phyloP scores from a whole-genome alignment of 1,140 invertebrate species.

The Olivierus martensii region DNA sequence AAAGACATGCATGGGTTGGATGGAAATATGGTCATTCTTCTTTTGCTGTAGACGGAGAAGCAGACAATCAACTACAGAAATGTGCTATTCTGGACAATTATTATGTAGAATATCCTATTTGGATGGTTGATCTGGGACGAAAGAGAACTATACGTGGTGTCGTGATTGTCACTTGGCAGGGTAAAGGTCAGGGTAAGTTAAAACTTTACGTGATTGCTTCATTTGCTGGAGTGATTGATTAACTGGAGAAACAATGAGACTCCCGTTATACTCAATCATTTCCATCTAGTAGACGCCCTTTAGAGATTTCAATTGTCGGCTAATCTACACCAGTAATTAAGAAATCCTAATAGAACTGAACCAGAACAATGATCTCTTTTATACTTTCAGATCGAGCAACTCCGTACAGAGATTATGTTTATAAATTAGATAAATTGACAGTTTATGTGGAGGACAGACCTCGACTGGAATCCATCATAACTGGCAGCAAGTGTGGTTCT shows the following conservation, averaged over 20 bases:
- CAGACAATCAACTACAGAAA: slow-evolving; percentile 29
- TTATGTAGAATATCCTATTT: slow-evolving; percentile 39
- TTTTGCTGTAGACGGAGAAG: slow-evolving; percentile 32
- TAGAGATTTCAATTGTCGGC: too few species aligned
- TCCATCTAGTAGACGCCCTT: too few species aligned
- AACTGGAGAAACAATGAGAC: too few species aligned
- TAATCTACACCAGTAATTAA: too few species aligned
- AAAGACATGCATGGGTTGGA: slow-evolving; percentile 34
- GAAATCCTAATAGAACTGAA: too few species aligned
- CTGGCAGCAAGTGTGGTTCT: slow-evolving; percentile 35
- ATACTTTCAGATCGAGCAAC: slow-evolving; percentile 29
- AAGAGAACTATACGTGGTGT: slow-evolving; percentile 32
- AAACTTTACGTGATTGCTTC: neutral
- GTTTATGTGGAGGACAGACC: slow-evolving; percentile 38
- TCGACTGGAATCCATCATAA: slow-evolving; percentile 24
- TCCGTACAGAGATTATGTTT: slow-evolving; percentile 35
- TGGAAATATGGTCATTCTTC: slow-evolving; percentile 32
- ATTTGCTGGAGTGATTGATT: too few species aligned
- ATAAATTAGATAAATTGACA: slow-evolving; percentile 38
- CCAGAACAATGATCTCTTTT: too few species aligned
- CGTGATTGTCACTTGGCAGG: slow-evolving; percentile 40
- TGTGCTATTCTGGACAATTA: slow-evolving; percentile 43
- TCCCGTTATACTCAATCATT: too few species aligned
- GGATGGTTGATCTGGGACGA: slow-evolving; percentile 40
- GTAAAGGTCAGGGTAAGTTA: slow-evolving; percentile 33